Conservation (phyloP, 1,140 invertebrate species). For the Neodiprion lecontei region DNA sequence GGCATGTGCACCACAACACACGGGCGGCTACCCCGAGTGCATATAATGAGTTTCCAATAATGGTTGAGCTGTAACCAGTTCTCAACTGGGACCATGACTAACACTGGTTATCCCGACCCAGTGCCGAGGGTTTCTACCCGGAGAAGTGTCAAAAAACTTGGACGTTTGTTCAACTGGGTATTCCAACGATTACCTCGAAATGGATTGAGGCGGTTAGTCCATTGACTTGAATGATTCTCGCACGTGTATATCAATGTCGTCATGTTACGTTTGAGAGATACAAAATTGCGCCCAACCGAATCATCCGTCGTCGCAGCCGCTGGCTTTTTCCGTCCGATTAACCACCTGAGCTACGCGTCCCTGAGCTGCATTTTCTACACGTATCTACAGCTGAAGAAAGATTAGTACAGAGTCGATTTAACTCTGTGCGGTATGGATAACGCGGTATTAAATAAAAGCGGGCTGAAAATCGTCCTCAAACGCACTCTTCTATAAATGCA, state of each 20-base stretch:
- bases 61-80: conserved; percentile 55
- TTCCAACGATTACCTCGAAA: background rate
- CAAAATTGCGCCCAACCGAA: too few relatives aligned
- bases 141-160: too few relatives aligned
- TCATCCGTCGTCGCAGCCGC: too few relatives aligned
- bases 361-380: background rate
- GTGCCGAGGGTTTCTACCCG: too few relatives aligned
- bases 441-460: background rate
- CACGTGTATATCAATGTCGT: too few relatives aligned
- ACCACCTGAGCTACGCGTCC: too few relatives aligned
- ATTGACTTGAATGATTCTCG: background rate
- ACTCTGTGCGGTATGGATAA: background rate
- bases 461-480: too few relatives aligned
- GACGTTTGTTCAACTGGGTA: too few relatives aligned
- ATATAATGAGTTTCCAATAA: conserved; percentile 63
- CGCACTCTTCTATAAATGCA: too few relatives aligned
- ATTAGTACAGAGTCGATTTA: conserved; percentile 5
- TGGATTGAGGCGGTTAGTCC: background rate
- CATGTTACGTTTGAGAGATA: too few relatives aligned
- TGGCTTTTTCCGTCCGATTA: too few relatives aligned
- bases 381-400: background rate
- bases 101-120: too few relatives aligned
- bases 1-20: background rate
- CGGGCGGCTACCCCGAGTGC: conserved; percentile 32
- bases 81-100: background rate